Percentiles rank a stretch among this genome's conserved stretches.
Evolutionary conservation across 1,140 invertebrate species (phyloP).

Genomic region (Sipha flava): DNA sequence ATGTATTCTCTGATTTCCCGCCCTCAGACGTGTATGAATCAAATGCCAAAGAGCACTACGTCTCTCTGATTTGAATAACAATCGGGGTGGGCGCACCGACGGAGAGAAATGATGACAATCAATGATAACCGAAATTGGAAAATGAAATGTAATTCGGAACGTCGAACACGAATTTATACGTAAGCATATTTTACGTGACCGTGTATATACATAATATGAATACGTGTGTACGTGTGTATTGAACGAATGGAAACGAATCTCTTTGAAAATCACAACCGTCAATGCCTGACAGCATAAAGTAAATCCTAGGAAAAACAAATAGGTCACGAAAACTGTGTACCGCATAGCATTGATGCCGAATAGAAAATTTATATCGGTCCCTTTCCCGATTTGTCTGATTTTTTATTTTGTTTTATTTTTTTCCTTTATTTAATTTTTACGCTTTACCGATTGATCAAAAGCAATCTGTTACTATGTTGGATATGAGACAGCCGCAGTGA

Average conservation of each 20-base stretch:
- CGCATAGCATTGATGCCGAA: no score
- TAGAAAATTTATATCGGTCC: neutral
- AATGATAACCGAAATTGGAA: constrained; percentile 7
- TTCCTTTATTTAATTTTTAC: neutral
- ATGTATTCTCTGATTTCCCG: neutral
- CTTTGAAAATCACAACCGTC: neutral
- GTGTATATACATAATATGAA: neutral
- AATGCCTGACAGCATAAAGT: neutral
- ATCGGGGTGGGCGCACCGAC: neutral
- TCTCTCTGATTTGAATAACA: constrained; percentile 25
- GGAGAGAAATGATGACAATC: constrained; percentile 12
- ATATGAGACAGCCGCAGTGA: no score
- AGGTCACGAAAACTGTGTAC: neutral
- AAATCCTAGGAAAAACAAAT: neutral
- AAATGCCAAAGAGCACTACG: neutral
- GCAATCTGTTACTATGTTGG: neutral
- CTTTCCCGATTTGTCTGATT: neutral
- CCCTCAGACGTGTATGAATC: neutral
- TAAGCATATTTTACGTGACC: neutral
- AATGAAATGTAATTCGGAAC: constrained; percentile 7
- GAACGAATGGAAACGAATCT: neutral
- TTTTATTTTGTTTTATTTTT: neutral
- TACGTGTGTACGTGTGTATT: neutral
- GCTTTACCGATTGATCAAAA: neutral
- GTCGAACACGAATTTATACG: neutral